Evolutionary conservation across 1,140 invertebrate genomes (phyloP).

Genomic region (Tetragnatha versicolor): DNA sequence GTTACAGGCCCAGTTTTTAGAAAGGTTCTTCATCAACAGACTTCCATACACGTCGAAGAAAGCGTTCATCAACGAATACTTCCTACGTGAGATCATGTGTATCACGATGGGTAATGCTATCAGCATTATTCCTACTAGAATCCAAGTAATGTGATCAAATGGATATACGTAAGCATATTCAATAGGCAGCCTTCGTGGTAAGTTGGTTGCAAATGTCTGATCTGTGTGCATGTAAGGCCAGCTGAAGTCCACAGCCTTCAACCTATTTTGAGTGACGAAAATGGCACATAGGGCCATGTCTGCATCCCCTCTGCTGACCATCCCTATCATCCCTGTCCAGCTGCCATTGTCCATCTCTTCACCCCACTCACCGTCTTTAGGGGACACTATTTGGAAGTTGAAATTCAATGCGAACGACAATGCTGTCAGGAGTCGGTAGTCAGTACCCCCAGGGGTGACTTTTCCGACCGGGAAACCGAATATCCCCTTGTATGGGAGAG

Average conservation of each 20-base stretch:
- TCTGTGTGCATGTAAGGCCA: background rate
- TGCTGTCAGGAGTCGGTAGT: too few species aligned
- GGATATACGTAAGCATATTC: background rate
- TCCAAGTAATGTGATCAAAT: background rate
- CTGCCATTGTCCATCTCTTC: background rate
- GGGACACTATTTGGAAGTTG: background rate
- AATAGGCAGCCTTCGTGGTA: background rate
- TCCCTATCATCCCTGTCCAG: background rate
- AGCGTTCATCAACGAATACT: background rate
- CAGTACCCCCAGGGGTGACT: too few species aligned
- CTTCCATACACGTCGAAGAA: background rate
- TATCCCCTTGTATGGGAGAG: too few species aligned
- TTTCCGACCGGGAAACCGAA: too few species aligned
- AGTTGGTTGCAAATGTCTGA: background rate
- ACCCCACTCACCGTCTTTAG: background rate
- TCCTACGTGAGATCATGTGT: background rate
- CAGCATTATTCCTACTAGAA: background rate
- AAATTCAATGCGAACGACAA: background rate
- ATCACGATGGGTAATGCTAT: background rate
- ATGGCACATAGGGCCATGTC: background rate
- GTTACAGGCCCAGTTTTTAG: background rate
- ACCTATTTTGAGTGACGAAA: background rate
- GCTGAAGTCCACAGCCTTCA: background rate
- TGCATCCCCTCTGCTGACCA: background rate
- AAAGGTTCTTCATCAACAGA: background rate